Base-by-base conservation (phyloP, 53 echinoderm and acorn worm genomes). In the Antedon mediterranea region DNA sequence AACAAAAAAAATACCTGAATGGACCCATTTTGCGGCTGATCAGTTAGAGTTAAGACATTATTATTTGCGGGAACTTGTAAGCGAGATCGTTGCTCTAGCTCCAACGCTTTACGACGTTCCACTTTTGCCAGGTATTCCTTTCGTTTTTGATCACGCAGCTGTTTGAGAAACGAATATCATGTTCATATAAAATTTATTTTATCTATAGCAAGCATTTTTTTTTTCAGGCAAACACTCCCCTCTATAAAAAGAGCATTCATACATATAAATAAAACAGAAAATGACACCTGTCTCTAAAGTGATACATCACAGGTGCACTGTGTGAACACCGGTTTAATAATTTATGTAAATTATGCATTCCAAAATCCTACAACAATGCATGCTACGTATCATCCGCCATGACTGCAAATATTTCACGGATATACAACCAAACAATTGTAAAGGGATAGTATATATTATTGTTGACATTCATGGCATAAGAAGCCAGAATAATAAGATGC, bases 81-180 rank as follows among this genome's bases (percentile, higher is more conserved):
- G 33, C 34, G 84, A 20, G 76, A 42, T 77, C 75, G 81, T 9
- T 80, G 81, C 78, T 78, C 43, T 7, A 43, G 74, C 71, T 81
- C 73, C 31, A 76, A 75, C 4, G 57, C 74, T 29, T 84, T 71
- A 18, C 88, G 81, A 6, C 73, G 74, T 15, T 82, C 72, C 37
- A 79, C 31, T 34, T 76, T 82, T 43, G 41, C 71, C 33, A 85
- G 32, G 73, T 88, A 88, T 14, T 82, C 88, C 79, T 75, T 20
- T 8, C 85, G 71, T 72, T 82, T 85, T 77, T 85, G 76, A 29
- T 79, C 81, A 30, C 88, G 79, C 76, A 72, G 85, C 88, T 88
- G 84, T 30, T 79, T 57, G 20, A 57, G 20, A 57, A 57, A 57
- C 2, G 57, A 57, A 57, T 57, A 57, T 57, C 57, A 57, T 57